Conservation (phyloP, 2,888 invertebrate species). For the Aphidius colemani region DNA sequence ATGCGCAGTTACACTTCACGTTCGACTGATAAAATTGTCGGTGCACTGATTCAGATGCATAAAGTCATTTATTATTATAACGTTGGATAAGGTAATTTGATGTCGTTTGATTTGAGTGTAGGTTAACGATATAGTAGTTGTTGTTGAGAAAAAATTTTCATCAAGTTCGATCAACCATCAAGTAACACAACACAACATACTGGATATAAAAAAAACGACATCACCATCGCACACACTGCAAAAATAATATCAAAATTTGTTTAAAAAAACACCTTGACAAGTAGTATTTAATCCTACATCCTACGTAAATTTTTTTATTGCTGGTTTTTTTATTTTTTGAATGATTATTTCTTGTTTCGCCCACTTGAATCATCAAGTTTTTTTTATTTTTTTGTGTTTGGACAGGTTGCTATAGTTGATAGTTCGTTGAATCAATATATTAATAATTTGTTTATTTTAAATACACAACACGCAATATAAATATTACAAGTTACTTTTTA, state of each 20-base stretch:
- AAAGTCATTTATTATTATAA: constrained; percentile 41
- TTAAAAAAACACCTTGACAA: background rate
- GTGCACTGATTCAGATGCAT: constrained; percentile 43
- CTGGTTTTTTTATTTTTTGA: too few species aligned
- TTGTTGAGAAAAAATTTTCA: constrained; percentile 7
- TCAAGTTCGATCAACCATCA: constrained; percentile 27
- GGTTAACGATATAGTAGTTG: constrained; percentile 9
- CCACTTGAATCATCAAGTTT: too few species aligned
- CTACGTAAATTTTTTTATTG: too few species aligned
- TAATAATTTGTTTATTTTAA: too few species aligned
- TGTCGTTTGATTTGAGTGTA: constrained; percentile 18
- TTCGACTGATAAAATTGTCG: constrained; percentile 44
- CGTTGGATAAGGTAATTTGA: constrained; percentile 28
- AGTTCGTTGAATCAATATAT: too few species aligned
- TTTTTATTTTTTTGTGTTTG: too few species aligned
- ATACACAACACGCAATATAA: too few species aligned
- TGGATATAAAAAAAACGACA: background rate
- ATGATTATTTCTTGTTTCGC: too few species aligned
- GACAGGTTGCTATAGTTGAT: too few species aligned
- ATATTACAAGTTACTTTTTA: too few species aligned
- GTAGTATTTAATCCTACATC: too few species aligned
- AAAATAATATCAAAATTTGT: background rate
- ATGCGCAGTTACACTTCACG: constrained; percentile 30
- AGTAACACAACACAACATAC: background rate
- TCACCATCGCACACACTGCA: background rate